These are phyloP conservation scores for Corbicula japonica DNA, from an alignment of 2,888 invertebrate genomes.

Conservation along the genomic window DNA sequence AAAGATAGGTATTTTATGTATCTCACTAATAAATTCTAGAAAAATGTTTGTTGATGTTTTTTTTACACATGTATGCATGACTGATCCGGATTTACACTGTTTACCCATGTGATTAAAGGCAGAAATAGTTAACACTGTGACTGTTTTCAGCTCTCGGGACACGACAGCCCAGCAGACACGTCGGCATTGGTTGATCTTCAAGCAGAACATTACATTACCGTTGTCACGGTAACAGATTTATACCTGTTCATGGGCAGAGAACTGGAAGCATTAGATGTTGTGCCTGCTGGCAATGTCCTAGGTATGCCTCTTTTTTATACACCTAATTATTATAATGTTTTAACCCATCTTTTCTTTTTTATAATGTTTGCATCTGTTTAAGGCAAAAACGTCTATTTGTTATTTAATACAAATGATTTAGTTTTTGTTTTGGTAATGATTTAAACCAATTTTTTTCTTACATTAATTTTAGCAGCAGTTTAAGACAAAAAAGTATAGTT, in stretches of 20 bases:
- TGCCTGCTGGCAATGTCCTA: conserved; percentile 96
- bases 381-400: too few species aligned
- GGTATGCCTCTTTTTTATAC: conserved; percentile 87
- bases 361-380: too few species aligned
- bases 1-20: too few species aligned
- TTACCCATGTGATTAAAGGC: too few species aligned
- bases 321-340: too few species aligned
- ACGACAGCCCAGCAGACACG: conserved; percentile 41
- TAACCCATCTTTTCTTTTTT: not conserved
- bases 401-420: too few species aligned
- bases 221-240: conserved; percentile 90
- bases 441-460: too few species aligned
- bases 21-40: too few species aligned
- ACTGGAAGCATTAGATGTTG: conserved; percentile 92
- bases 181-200: conserved; percentile 79
- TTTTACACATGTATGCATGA: not conserved
- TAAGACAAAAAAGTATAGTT: too few species aligned
- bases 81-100: not conserved
- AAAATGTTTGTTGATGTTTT: not conserved
- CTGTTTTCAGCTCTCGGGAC: conserved; percentile 18
- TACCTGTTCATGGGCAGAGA: conserved; percentile 97
- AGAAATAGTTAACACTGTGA: too few species aligned
- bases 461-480: too few species aligned
- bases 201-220: conserved; percentile 90
- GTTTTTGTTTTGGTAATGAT: too few species aligned